Evolutionary conservation across 1,140 invertebrate species (phyloP), one percentile per base, ranked within the genome.

Genomic region (Chymomyza costata): DNA sequence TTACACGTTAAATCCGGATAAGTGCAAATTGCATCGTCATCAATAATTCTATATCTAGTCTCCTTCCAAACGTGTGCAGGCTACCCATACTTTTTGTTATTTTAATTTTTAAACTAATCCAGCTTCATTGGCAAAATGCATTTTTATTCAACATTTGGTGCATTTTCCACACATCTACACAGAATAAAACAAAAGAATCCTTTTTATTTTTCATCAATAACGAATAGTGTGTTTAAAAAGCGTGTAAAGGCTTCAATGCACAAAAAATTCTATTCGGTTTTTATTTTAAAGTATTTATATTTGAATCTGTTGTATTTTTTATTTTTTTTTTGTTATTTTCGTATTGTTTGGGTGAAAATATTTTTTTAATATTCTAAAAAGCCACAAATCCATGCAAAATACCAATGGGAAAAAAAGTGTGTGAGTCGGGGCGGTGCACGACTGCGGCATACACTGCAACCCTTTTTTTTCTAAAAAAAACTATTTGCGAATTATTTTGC

Each of bases 331-430:
- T 40, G 5, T 6, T 2, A 19, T 21, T n/a, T 21, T 41, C 19
- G 11, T 30, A 40, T 13, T 32, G 21, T 21, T 44, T 57, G 38
- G 43, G 28, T 54, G 49, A 70, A 69, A 70, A 70, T 70, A 62
- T 70, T 78, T 70, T n/a, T 65, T 70, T 78, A 78, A 78, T 78
- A 78, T 78, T 78, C 71, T 78, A 78, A 78, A 76, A 78, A 78
- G 71, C 71, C 71, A 74, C 71, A 76, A 76, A 76, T 76, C 65
- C 70, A 56, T 59, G 54, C 46, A 76, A 76, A 78, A 78, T 70
- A 58, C 52, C 38, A 47, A 30, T 13, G n/a, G n/a, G n/a, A n/a
- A n/a, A n/a, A n/a, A n/a, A n/a, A n/a, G n/a, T n/a, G n/a, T n/a
- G n/a, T n/a, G n/a, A n/a, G n/a, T n/a, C n/a, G n/a, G n/a, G n/a